Conservation (phyloP, 2,888 invertebrate species). For the Rhamphomyia laevipes region DNA sequence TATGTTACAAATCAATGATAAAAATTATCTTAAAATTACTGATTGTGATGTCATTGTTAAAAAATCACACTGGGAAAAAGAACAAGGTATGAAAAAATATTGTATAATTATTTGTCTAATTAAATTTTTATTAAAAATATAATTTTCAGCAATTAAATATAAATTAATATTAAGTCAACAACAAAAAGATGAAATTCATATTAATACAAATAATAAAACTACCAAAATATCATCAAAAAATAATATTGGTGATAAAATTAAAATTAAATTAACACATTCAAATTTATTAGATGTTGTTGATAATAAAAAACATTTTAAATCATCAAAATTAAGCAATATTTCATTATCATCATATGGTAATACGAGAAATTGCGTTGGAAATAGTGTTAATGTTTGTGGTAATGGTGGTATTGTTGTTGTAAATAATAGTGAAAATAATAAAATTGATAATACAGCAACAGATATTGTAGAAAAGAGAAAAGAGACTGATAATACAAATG, state of each 20-base stretch:
- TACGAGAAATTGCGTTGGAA: background rate
- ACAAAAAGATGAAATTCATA: slow-evolving; percentile 19
- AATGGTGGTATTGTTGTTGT: background rate
- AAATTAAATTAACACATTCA: slow-evolving; percentile 10
- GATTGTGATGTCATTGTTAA: slow-evolving; percentile 63
- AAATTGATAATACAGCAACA: background rate
- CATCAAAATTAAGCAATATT: no score
- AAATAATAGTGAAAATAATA: background rate
- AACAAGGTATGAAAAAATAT: slow-evolving; percentile 40
- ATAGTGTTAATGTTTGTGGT: background rate
- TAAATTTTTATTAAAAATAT: background rate
- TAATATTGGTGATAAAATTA: slow-evolving; percentile 10
- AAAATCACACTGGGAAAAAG: slow-evolving; percentile 65
- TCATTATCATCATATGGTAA: background rate
- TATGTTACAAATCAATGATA: slow-evolving; percentile 80
- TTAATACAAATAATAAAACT: slow-evolving; percentile 10
- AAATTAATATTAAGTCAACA: slow-evolving; percentile 21
- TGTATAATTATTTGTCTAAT: background rate
- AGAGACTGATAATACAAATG: slow-evolving; percentile 16
- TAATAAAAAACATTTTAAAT: slow-evolving; percentile 7
- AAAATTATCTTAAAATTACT: slow-evolving; percentile 69
- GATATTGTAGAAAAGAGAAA: slow-evolving; percentile 13
- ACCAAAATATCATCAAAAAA: slow-evolving; percentile 11
- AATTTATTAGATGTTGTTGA: slow-evolving; percentile 6
- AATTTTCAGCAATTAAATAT: slow-evolving; percentile 20